Percentiles rank a stretch among this genome's conserved stretches.
Evolutionary conservation across 2,797 vertebrate species (phyloP).

Genomic region (Silurus lanzhouensis): DNA sequence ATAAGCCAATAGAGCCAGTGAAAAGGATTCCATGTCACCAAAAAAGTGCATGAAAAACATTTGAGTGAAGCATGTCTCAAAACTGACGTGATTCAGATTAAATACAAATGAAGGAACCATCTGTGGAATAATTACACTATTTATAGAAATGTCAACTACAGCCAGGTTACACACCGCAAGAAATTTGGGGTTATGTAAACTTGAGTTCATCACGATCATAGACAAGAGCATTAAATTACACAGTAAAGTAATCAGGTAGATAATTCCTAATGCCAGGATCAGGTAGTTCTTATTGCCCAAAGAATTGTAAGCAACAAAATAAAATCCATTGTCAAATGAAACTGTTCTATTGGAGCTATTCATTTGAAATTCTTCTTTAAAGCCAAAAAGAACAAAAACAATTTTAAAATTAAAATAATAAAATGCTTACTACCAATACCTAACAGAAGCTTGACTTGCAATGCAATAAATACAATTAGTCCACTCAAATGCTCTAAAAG

Average conservation of each 20-base stretch:
- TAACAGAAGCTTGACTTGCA: not conserved
- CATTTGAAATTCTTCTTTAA: conserved; percentile 32
- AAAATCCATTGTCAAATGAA: conserved; percentile 41
- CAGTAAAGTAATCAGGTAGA: conserved; percentile 55
- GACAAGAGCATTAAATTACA: conserved; percentile 46
- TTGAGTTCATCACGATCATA: conserved; percentile 49
- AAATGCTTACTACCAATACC: not conserved
- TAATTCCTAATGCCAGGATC: conserved; percentile 45
- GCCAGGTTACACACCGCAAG: conserved; percentile 65
- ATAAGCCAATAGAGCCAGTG: conserved; percentile 58
- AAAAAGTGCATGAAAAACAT: conserved; percentile 64
- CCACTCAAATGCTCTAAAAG: not conserved
- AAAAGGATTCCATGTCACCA: conserved; percentile 60
- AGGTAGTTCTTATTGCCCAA: conserved; percentile 52
- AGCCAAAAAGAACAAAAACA: not conserved
- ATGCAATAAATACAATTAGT: not conserved
- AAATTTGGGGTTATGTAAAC: conserved; percentile 67
- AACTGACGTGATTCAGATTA: conserved; percentile 51
- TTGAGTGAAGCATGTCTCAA: conserved; percentile 56
- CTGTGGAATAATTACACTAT: conserved; percentile 61
- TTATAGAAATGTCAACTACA: conserved; percentile 62
- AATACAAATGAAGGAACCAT: conserved; percentile 59
- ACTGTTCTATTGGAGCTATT: conserved; percentile 35
- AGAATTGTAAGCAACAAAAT: conserved; percentile 43
- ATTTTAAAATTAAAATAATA: not conserved